Evolutionary conservation across 1,140 invertebrate genomes (phyloP).

Genomic region (Ectropis grisescens): DNA sequence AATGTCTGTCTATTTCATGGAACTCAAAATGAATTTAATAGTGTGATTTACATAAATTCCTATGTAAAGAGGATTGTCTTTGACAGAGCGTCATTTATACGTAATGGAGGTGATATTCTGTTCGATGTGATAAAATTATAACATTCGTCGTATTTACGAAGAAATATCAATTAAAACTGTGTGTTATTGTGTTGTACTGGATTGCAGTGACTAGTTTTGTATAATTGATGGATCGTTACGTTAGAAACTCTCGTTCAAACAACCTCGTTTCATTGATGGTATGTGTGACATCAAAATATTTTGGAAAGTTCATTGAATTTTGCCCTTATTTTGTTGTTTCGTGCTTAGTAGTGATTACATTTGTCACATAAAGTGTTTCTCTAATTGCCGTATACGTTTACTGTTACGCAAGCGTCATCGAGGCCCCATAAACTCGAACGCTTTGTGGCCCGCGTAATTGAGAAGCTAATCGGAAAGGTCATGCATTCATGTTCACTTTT

Average conservation of each 20-base stretch:
- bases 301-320: conserved; percentile 62
- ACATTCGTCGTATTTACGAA: conserved; percentile 26
- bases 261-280: conserved; percentile 59
- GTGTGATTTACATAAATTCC: conserved; percentile 33
- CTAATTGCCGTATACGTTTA: no score
- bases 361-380: no score
- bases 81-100: conserved; percentile 68
- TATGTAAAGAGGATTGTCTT: conserved; percentile 31
- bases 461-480: conserved; percentile 66
- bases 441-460: conserved; percentile 69
- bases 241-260: conserved; percentile 30
- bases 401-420: conserved; percentile 7
- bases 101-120: conserved; percentile 67
- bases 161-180: conserved; percentile 45
- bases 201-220: conserved; percentile 34
- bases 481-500: conserved; percentile 51
- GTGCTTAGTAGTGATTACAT: no score
- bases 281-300: conserved; percentile 71
- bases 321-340: conserved; percentile 11
- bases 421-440: conserved; percentile 23
- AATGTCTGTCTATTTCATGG: no score
- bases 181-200: conserved; percentile 26
- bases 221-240: conserved; percentile 44
- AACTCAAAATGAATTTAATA: no score
- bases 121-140: conserved; percentile 34